A percentile compares a stretch with the other conserved stretches of the same genome.
phyloP scores from a whole-genome alignment of 1,140 invertebrate species.

The Sycobia sp. region DNA sequence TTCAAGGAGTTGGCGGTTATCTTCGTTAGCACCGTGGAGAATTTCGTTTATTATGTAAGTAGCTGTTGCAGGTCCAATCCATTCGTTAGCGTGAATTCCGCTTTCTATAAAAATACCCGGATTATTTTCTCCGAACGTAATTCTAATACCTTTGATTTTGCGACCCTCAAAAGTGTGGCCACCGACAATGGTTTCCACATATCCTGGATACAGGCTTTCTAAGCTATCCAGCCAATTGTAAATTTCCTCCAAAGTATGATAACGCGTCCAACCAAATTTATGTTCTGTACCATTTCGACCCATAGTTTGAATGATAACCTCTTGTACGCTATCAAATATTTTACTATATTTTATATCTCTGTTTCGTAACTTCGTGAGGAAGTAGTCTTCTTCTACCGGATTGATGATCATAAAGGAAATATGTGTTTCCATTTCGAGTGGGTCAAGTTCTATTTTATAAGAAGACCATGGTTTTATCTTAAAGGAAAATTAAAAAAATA shows the following conservation, averaged over 20 bases:
- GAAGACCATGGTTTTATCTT: too few relatives aligned
- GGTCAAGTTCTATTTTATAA: too few relatives aligned
- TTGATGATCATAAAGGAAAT: too few relatives aligned
- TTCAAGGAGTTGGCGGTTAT: constrained; percentile 60
- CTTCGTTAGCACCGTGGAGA: constrained; percentile 59
- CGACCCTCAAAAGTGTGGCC: constrained; percentile 66
- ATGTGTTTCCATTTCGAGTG: too few relatives aligned
- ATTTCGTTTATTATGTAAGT: constrained; percentile 71
- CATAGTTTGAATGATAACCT: too few relatives aligned
- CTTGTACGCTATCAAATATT: too few relatives aligned
- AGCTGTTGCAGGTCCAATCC: constrained; percentile 78
- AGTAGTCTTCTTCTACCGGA: too few relatives aligned
- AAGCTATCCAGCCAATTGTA: constrained; percentile 58
- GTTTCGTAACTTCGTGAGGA: too few relatives aligned
- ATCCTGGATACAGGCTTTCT: constrained; percentile 53
- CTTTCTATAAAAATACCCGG: constrained; percentile 64
- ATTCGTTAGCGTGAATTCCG: constrained; percentile 77
- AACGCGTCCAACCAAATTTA: constrained; percentile 53
- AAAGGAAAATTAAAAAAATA: too few relatives aligned
- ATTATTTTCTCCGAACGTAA: constrained; percentile 58
- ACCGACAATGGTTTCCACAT: constrained; percentile 60
- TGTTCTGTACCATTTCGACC: too few relatives aligned
- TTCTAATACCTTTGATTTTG: constrained; percentile 66
- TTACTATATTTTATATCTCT: too few relatives aligned
- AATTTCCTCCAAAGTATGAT: constrained; percentile 61